A percentile compares a stretch with the other conserved stretches of the same genome.
phyloP scores from a whole-genome alignment of 2,888 invertebrate species.

The Pseudococcus jackbeardsleyi region DNA sequence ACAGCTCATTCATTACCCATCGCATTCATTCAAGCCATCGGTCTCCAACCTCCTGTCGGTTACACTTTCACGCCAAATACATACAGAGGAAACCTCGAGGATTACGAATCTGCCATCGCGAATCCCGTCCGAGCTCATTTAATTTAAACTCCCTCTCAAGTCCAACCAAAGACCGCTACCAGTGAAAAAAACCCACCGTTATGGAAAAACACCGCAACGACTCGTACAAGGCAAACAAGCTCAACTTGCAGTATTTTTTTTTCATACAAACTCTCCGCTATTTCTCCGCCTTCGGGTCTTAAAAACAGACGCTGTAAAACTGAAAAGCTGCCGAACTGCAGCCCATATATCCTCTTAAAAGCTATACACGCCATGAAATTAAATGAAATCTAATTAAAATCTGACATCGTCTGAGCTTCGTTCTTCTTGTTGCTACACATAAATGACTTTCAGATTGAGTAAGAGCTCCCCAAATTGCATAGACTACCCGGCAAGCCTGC shows the following conservation, averaged over 20 bases:
- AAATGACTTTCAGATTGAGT: conserved; percentile 63
- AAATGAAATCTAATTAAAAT: conserved; percentile 65
- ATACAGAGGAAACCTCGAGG: neutral
- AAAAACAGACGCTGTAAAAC: neutral
- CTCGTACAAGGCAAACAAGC: neutral
- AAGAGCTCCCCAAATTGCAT: conserved; percentile 21
- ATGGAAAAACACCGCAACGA: neutral
- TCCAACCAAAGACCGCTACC: neutral
- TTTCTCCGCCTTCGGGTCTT: neutral
- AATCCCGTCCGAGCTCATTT: neutral
- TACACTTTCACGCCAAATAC: conserved; percentile 15
- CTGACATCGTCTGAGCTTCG: conserved; percentile 58
- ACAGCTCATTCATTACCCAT: too few species aligned
- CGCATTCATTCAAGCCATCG: neutral
- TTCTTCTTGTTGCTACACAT: conserved; percentile 44
- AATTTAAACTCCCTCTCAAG: neutral
- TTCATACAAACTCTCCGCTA: neutral
- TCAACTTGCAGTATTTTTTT: neutral
- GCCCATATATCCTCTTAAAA: conserved; percentile 53
- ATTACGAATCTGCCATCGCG: conserved; percentile 2
- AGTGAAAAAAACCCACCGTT: neutral
- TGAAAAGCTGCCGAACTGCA: conserved; percentile 47
- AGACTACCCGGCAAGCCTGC: neutral
- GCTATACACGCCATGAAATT: conserved; percentile 57
- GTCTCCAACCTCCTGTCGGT: neutral